Conservation (phyloP, 2,113 vertebrate genomes). For the Cryptomyrus ogoouensis region DNA sequence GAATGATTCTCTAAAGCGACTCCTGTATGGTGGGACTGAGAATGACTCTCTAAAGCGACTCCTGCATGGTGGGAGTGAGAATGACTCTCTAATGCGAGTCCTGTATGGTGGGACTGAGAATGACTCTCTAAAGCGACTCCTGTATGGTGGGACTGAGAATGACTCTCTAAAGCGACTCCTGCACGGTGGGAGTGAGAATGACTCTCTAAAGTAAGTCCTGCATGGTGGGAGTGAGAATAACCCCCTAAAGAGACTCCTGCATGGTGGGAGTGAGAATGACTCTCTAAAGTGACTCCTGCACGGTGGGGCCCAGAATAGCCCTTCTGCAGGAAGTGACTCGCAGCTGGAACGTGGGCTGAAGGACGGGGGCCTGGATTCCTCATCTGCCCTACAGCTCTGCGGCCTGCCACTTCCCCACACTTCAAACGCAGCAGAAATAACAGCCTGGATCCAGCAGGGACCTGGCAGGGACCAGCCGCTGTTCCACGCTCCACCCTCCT, state of each 20-base stretch:
- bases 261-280: background rate
- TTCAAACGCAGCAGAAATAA: conserved; percentile 21
- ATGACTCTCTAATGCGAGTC: background rate
- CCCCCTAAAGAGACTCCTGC: background rate
- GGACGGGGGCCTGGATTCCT: conserved; percentile 24
- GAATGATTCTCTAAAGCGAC: background rate
- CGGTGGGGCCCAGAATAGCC: background rate
- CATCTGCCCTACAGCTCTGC: conserved; percentile 21
- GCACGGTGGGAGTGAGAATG: background rate
- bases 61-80: background rate
- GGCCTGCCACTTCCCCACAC: conserved; percentile 24
- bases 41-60: background rate
- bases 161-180: background rate
- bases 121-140: background rate
- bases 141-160: background rate
- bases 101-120: background rate
- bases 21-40: background rate
- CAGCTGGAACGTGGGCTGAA: conserved; percentile 21
- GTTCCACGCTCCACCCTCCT: conserved; percentile 9
- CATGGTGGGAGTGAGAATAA: background rate
- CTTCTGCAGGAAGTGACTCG: conserved; percentile 20
- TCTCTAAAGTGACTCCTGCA: background rate
- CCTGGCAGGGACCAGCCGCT: conserved; percentile 9
- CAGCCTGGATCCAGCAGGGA: conserved; percentile 21
- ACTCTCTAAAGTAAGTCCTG: background rate